A percentile compares a stretch with the other conserved stretches of the same genome.
Evolutionary conservation across 1,140 invertebrate genomes (phyloP).

Genomic region (Philaenus spumarius): DNA sequence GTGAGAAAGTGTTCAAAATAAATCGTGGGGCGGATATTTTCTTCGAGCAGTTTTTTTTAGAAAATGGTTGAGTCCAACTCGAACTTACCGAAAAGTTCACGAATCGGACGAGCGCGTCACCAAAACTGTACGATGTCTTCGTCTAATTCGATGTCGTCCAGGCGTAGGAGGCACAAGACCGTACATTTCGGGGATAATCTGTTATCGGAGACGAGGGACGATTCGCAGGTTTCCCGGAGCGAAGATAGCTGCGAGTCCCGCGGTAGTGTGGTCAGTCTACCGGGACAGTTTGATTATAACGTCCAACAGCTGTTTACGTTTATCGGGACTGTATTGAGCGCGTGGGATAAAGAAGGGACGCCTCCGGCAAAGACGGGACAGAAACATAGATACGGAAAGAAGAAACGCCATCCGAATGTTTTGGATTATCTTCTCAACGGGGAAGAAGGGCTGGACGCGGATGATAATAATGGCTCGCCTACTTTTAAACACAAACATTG

Average conservation of each 20-base stretch:
- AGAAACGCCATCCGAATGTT: constrained; percentile 8
- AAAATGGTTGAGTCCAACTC: constrained; percentile 11
- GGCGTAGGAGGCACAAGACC: constrained; percentile 60
- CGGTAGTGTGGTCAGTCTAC: constrained; percentile 43
- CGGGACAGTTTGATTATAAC: constrained; percentile 44
- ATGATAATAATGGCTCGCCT: constrained; percentile 26
- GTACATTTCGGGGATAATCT: constrained; percentile 67
- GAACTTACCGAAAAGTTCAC: constrained; percentile 1
- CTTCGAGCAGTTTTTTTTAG: too few relatives aligned
- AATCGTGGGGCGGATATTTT: too few relatives aligned
- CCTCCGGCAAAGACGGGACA: neutral
- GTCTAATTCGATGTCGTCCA: constrained; percentile 42
- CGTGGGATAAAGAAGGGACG: constrained; percentile 24
- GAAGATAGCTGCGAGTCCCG: constrained; percentile 43
- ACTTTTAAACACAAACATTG: constrained; percentile 54
- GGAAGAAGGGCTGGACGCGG: constrained; percentile 23
- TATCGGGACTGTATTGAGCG: constrained; percentile 48
- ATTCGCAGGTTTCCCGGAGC: constrained; percentile 37
- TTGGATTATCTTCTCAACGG: constrained; percentile 25
- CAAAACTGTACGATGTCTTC: neutral
- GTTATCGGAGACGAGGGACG: constrained; percentile 46
- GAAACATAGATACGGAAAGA: neutral
- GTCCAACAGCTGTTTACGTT: constrained; percentile 71
- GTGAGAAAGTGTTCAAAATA: too few relatives aligned
- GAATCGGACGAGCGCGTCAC: neutral